These are phyloP conservation scores for Mimachlamys varia DNA, from an alignment of 2,888 invertebrate species.

Conservation along the genomic window DNA sequence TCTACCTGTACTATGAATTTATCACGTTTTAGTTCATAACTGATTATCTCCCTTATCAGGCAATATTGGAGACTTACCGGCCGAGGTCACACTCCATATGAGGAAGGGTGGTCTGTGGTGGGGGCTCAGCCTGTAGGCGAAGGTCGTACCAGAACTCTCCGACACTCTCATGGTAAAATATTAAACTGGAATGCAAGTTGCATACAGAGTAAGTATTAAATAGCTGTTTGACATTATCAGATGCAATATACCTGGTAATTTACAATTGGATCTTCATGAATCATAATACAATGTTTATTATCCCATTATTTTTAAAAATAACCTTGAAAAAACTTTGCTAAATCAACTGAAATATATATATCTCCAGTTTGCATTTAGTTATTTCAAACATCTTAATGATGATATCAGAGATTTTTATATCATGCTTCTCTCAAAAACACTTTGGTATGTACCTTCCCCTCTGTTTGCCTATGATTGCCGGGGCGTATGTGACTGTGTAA, in stretches of 20 bases:
- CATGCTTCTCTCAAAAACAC: neutral
- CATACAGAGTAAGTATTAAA: neutral
- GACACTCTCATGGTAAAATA: constrained; percentile 78
- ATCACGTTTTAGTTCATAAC: too few relatives aligned
- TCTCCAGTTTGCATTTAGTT: too few relatives aligned
- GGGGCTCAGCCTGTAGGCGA: constrained; percentile 74
- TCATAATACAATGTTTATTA: too few relatives aligned
- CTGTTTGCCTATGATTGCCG: constrained; percentile 76
- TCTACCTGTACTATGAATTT: too few relatives aligned
- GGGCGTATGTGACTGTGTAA: constrained; percentile 78
- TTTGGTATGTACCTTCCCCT: constrained; percentile 74
- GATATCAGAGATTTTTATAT: neutral
- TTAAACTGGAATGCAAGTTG: constrained; percentile 69
- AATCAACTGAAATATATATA: neutral
- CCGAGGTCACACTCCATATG: constrained; percentile 81
- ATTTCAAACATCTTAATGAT: too few relatives aligned
- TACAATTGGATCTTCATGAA: neutral
- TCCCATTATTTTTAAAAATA: neutral
- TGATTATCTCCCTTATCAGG: neutral
- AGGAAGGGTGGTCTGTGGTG: constrained; percentile 75
- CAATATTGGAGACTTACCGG: constrained; percentile 64
- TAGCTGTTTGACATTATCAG: neutral
- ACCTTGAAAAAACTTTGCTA: neutral
- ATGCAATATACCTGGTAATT: too few relatives aligned
- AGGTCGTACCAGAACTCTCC: constrained; percentile 82